Evolutionary conservation across 2,888 invertebrate genomes (phyloP), one percentile per base, ranked within the genome.

Genomic region (Dicyrtomina minuta): DNA sequence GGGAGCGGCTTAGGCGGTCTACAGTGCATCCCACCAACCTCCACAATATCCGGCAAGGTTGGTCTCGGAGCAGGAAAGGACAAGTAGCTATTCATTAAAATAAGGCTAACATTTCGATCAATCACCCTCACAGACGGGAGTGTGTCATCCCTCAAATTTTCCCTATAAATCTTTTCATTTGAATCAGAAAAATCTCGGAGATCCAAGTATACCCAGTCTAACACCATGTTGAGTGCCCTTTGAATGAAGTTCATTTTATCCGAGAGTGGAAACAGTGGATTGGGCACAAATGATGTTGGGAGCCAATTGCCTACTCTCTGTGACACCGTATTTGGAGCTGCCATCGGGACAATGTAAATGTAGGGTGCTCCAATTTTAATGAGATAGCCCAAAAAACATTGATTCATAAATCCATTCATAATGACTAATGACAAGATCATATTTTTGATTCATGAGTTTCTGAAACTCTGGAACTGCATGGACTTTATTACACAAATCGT

Each of bases 1-100:
- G 88, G 88, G 77, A 92, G 83, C 43, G 86, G 85, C 80, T 88
- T 88, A n/a, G 91, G 83, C 49, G 88, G 86, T 77, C 88, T 89
- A 79, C 92, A 92, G 72, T 84, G 84, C 70, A 72, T 68, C 22
- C 72, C 72, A 20, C 72, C 68, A 8, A 70, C 72, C 64, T 79
- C 78, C 24, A 79, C 72, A 5, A 77, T 68, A 59, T 76, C 73
- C 13, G 79, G 79, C 15, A 74, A 61, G 8, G 75, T 55, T 1
- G 79, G 78, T n/a, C 75, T 41, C 8, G 74, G 70, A 26, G 70
- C 60, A 12, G 72, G 71, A 17, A 78, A 73, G 13, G 72, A 44
- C 22, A 72, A 72, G 71, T 79, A 75, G 20, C 75, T 74, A 71
- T 79, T 79, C 55, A 75, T 72, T 17, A 79, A 68, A n/a, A 79